These are phyloP conservation scores for Platorchestia sp. DNA, from an alignment of 1,140 invertebrate genomes.

Conservation along the genomic window DNA sequence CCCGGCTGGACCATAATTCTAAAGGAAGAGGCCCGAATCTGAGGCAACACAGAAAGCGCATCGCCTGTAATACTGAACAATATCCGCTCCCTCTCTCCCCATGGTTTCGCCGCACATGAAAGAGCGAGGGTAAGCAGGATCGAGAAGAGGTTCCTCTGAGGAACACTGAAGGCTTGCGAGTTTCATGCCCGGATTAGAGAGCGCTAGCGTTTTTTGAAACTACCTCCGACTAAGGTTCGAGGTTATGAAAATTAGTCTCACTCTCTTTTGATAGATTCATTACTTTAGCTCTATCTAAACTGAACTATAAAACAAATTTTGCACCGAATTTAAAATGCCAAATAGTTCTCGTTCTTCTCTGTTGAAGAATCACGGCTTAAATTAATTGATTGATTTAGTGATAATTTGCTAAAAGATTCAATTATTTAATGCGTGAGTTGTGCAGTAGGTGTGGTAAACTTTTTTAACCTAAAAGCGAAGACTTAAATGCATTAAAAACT, in stretches of 20 bases:
- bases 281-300: background rate
- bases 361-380: background rate
- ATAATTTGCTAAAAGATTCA: background rate
- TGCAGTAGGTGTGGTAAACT: background rate
- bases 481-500: background rate
- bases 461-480: background rate
- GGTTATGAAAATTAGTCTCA: background rate
- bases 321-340: background rate
- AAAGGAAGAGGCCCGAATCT: conserved; percentile 20
- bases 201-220: background rate
- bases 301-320: background rate
- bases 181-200: conserved; percentile 18
- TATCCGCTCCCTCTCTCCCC: conserved; percentile 32
- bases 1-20: background rate
- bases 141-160: conserved; percentile 20
- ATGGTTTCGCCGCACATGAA: background rate
- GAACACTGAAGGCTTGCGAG: background rate
- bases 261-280: background rate
- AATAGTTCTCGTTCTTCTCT: background rate
- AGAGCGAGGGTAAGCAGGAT: conserved; percentile 43
- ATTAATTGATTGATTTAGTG: background rate
- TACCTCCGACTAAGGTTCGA: background rate
- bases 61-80: conserved; percentile 52
- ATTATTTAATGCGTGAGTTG: background rate
- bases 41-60: conserved; percentile 51